Evolutionary conservation across 1,140 invertebrate species (phyloP), one percentile per base, ranked within the genome.

Genomic region (Oncopeltus fasciatus): DNA sequence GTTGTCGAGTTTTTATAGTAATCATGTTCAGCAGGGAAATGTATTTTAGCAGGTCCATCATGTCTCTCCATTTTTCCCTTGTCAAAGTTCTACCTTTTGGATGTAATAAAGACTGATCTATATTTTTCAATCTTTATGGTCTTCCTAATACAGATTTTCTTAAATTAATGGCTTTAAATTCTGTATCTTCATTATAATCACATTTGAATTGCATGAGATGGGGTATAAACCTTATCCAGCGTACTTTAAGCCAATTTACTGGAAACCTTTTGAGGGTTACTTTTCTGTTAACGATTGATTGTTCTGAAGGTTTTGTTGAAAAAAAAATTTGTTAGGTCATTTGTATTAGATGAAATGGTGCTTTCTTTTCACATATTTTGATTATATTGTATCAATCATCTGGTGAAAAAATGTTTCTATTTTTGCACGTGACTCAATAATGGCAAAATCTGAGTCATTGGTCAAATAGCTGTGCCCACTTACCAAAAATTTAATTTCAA

Each of bases 81-180:
- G 62, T 66, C 61, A 66, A 61, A 47, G 64, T 57, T 67, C 64
- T 65, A 59, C 61, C 57, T 64, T 57, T 64, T 46, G 59, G 60
- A 62, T 63, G 65, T 57, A 67, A 59, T 27, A 65, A 58, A 61
- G 61, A 57, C 61, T 66, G 64, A 33, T 61, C 29, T 61, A 68
- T 53, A 68, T 65, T 65, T 62, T 62, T 64, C 33, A 68, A 59
- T 60, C 65, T n/a, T n/a, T n/a, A n/a, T n/a, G n/a, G n/a, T n/a
- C n/a, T 66, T 61, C 60, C 62, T 57, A n/a, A 57, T 65, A 67
- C 57, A 68, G 67, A 65, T 62, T 65, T 46, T 51, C 61, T 44
- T 44, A 44, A 16, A 44, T 44, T 44, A 44, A 44, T 44, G 43
- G 43, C 43, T 44, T 44, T 1, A 44, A 44, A 44, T 44, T 44